Evolutionary conservation across 2,888 invertebrate species (phyloP), one percentile per base, ranked within the genome.

Genomic region (Caenorhabditis macrosperma): DNA sequence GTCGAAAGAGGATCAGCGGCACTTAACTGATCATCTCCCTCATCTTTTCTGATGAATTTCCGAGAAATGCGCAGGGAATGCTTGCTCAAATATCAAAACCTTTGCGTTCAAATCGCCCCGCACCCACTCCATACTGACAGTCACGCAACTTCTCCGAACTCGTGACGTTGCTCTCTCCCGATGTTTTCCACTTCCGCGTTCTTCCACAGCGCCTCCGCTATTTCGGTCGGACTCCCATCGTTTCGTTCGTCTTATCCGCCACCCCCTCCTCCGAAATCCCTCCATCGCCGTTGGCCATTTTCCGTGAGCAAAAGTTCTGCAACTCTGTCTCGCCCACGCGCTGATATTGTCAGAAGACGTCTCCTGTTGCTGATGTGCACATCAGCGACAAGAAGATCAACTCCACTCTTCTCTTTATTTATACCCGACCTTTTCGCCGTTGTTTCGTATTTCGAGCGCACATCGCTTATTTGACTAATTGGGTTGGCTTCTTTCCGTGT

Each of bases 141-240:
- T 15, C 38, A 38, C 10, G 38, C 38, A 38, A 38, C 38, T 38
- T 38, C 38, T 12, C 44, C 44, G 44, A 44, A 44, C 44, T 10
- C 17, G 55, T 54, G 54, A 38, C 38, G 38, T 38, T 38, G 38
- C 33, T 33, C 33, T 9, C 17, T 44, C 17, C 38, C 5, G 38
- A 38, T 5, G 3, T 38, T 10, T n/a, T 33, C 15, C 57, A 68
- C 68, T 68, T 68, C 68, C 68, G 48, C 28, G 68, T 59, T 68
- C 59, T 28, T 17, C 10, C 38, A n/a, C n/a, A n/a, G n/a, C n/a
- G n/a, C 35, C 26, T 30, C 24, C 30, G 35, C 57, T 68, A 59
- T 68, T 59, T 59, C 38, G 68, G 68, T 24, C 59, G 33, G n/a
- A 20, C 24, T 67, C 57, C n/a, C n/a, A 20, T 22, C 28, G 24